Conservation (phyloP, 1,140 invertebrate genomes). For the Microvelia longipes region DNA sequence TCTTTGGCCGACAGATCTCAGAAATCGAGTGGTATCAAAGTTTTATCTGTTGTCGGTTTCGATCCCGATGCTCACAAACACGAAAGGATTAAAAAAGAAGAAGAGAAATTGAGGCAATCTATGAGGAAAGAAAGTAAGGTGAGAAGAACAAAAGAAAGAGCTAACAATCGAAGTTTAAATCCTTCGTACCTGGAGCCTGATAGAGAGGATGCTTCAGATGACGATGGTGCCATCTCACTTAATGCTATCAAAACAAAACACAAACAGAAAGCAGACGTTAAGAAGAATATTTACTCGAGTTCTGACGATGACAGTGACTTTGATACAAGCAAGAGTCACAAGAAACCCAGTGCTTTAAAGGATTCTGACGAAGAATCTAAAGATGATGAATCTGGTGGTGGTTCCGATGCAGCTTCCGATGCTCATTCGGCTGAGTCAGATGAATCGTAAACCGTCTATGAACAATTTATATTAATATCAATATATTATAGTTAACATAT, state of each 20-base stretch:
- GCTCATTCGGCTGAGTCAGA: background rate
- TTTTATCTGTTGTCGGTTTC: constrained; percentile 80
- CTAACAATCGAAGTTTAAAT: constrained; percentile 38
- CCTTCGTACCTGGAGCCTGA: constrained; percentile 44
- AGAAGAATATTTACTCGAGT: constrained; percentile 73
- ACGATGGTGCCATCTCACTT: constrained; percentile 79
- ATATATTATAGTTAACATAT: too few species aligned
- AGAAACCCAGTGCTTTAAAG: constrained; percentile 61
- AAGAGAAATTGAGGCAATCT: constrained; percentile 75
- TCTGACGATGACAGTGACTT: constrained; percentile 81
- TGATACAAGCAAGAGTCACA: constrained; percentile 54
- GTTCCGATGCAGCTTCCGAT: background rate
- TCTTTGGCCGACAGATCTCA: constrained; percentile 92
- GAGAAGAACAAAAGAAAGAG: constrained; percentile 42
- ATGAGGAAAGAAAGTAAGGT: constrained; percentile 58
- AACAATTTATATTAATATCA: too few species aligned
- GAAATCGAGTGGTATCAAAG: constrained; percentile 91
- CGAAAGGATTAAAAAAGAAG: constrained; percentile 90
- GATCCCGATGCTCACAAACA: constrained; percentile 85
- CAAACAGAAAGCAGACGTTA: constrained; percentile 43
- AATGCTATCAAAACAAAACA: constrained; percentile 90
- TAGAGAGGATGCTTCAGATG: constrained; percentile 70
- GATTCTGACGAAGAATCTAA: constrained; percentile 58
- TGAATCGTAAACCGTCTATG: too few species aligned
- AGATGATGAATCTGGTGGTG: constrained; percentile 5